Evolutionary conservation across 2,113 vertebrate species (phyloP), one percentile per base, ranked within the genome.

Genomic region (Prolemur simus): DNA sequence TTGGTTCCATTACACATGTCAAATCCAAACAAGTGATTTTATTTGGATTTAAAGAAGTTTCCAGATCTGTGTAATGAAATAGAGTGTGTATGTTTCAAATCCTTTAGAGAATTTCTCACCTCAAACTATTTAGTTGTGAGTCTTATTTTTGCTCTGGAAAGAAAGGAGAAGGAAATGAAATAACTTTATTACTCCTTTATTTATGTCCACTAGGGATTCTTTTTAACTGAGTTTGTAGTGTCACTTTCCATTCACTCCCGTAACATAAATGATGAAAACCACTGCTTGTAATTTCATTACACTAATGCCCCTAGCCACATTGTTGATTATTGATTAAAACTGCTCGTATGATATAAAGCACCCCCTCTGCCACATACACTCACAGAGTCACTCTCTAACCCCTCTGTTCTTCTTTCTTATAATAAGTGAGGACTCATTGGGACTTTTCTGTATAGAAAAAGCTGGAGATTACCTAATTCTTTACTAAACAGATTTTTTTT

Each of bases 181-280:
- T 69, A 81, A 37, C 8, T 87, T 76, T 76, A 96, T 76, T 63
- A 52, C 37, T 71, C 94, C 29, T 90, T 85, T 71, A 74, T 91
- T 90, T 76, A 64, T 42, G 5, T 83, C 69, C 63, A 64, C 23
- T 37, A 58, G 37, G 34, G 52, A 78, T 78, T 91, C 32, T 77
- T 91, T 91, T 85, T 76, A 93, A 87, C 49, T 68, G 66, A 95
- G 63, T 85, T 66, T 82, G 45, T 95, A 73, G 18, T 89, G 64
- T 95, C 39, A 49, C 77, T 89, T 91, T 66, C 20, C 17, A 60
- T 89, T 71, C 25, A 87, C 69, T 58, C 14, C 23, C 74, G 32
- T 77, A n/a, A 85, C 47, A 91, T 63, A 63, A 63, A 80, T 80
- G 56, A 80, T 89, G 13, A 77, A 96, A 94, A 93, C 27, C 37